Evolutionary conservation across 2,888 invertebrate genomes (phyloP), one percentile per base, ranked within the genome.

Genomic region (Drosophila lutescens): DNA sequence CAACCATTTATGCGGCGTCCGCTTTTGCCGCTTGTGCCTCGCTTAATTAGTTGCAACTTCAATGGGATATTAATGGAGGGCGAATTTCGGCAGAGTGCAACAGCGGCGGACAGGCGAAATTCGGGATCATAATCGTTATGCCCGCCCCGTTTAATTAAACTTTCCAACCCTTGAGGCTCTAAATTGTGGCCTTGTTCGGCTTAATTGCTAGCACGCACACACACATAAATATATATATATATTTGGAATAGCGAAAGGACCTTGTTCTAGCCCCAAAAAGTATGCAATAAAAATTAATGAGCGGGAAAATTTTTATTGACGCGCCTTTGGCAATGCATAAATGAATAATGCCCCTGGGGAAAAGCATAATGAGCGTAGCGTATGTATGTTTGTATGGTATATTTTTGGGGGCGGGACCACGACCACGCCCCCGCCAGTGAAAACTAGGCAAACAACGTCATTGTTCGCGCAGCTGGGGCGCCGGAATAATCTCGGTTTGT

Each of bases 281-380:
- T 66, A 66, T 54, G 53, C 66, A 66, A 80, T 82, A 75, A 86
- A 81, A 82, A 68, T 86, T 84, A 83, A 83, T 83, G 81, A 78
- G 74, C 69, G 55, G 50, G 70, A 80, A 78, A 75, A 84, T 80
- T 78, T 80, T 77, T 75, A 82, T 86, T 77, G 76, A 73, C 65
- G 70, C 77, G 75, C 60, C 74, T 67, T 71, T 57, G 54, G 79
- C 69, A 80, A 62, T 81, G 77, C 77, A 82, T 65, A 70, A 74
- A 80, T 77, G 73, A 78, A 73, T 73, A 73, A 58, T 62, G 72
- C 61, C 55, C 32, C 66, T 8, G 20, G 67, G 56, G 54, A 40
- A 34, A 55, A 32, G 23, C 59, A 50, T 59, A 70, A 54, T 67
- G 58, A 69, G 61, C 53, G 38, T 20, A 13, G 9, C 17, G 43